Evolutionary conservation across 2,888 invertebrate species (phyloP), one percentile per base, ranked within the genome.

Genomic region (Sesia bembeciformis): DNA sequence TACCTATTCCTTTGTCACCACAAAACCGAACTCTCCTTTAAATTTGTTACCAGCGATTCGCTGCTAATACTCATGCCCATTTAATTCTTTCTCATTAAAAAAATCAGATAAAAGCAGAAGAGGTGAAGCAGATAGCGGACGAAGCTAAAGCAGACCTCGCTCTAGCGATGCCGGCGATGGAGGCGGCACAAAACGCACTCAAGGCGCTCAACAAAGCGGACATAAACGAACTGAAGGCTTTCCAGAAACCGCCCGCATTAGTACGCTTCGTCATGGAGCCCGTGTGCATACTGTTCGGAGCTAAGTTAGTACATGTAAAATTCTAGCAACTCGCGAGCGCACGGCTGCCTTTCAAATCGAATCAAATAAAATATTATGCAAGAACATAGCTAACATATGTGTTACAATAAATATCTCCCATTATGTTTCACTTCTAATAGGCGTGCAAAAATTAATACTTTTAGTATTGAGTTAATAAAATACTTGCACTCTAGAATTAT

Each of bases 251-350:
- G 0, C 97, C 98, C 0, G 91, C 93, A 23, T 84, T 97, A 5
- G 97, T 98, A 4, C 93, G 93, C 59, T 96, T 95, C 64, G 97
- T 97, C 3, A 96, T 98, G 96, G 97, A 98, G 79, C 94, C 97
- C 5, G 95, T 98, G 5, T 96, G 96, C 78, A 92, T 97, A 58
- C 88, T 98, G 0, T 80, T 97, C 5, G 94, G 94, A 3, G 91
- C 92, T 56, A 97, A 97, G 96, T 96, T 79, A 83, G 91, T 84
- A 23, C 3, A 23, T 23, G 23, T 23, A 23, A 23, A 23, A 23
- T 23, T 23, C 23, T 23, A 23, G 23, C 23, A 23, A 23, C 23
- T 23, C 23, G 23, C 23, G 23, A 23, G 23, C 23, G 23, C 23
- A 23, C 2, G 23, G 23, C 23, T 23, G 23, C 23, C 23, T 23